These are phyloP conservation scores for Aculops lycopersici DNA, from an alignment of 1,140 invertebrate species.

Conservation along the genomic window DNA sequence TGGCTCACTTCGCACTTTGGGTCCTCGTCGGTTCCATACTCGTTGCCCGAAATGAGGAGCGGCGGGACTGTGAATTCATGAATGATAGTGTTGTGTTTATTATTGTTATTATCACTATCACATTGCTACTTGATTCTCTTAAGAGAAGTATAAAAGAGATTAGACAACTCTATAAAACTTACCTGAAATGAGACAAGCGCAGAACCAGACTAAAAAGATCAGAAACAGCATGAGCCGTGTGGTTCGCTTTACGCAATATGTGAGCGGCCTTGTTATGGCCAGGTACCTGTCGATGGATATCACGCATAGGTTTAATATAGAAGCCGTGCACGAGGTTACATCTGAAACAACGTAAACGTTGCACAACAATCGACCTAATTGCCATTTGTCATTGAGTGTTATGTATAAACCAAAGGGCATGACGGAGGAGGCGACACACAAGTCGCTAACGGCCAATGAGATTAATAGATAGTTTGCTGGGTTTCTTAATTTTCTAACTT, in stretches of 20 bases:
- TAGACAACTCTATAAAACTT: too few relatives aligned
- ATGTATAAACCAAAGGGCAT: conserved; percentile 43
- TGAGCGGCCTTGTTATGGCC: conserved; percentile 65
- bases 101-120: background rate
- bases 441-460: conserved; percentile 40
- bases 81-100: background rate
- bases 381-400: conserved; percentile 42
- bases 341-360: conserved; percentile 47
- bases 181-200: conserved; percentile 52
- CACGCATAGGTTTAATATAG: conserved; percentile 47
- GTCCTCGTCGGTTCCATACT: conserved; percentile 15
- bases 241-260: conserved; percentile 66
- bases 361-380: conserved; percentile 42
- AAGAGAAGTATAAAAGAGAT: conserved; percentile 2
- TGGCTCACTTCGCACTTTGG: conserved; percentile 12
- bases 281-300: conserved; percentile 69
- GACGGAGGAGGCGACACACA: conserved; percentile 37
- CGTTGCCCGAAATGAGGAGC: conserved; percentile 45
- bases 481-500: conserved; percentile 36
- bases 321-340: conserved; percentile 83
- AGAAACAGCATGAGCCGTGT: conserved; percentile 47
- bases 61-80: too few relatives aligned
- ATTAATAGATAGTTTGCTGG: conserved; percentile 45
- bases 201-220: conserved; percentile 60
- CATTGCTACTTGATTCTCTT: background rate